A percentile compares a stretch with the other conserved stretches of the same genome.
These are phyloP conservation scores for Drosophila barbarae DNA, from an alignment of 2,888 invertebrate genomes.

Conservation along the genomic window DNA sequence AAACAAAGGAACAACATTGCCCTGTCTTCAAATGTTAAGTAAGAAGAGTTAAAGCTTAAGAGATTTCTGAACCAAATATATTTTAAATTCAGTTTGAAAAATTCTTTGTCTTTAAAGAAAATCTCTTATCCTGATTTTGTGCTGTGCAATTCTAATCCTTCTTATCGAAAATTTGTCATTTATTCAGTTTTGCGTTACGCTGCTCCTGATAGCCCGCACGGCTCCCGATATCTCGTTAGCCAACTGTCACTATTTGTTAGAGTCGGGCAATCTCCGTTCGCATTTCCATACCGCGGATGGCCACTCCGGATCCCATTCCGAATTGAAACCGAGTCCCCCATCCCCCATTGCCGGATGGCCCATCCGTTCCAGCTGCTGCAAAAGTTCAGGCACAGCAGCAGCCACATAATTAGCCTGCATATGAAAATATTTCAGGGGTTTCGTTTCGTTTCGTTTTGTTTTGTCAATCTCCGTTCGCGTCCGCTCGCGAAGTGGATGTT, in stretches of 20 bases:
- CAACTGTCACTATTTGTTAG: slow-evolving; percentile 73
- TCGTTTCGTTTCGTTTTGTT: slow-evolving; percentile 26
- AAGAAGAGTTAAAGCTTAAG: neutral
- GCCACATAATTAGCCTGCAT: slow-evolving; percentile 63
- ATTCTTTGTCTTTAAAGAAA: neutral
- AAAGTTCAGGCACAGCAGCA: slow-evolving; percentile 48
- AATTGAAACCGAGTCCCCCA: neutral
- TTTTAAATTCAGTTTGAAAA: neutral
- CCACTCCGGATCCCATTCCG: slow-evolving; percentile 11
- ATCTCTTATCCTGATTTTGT: neutral
- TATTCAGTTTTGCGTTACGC: slow-evolving; percentile 48
- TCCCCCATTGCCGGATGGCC: neutral
- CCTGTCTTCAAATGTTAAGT: neutral
- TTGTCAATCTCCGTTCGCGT: slow-evolving; percentile 28
- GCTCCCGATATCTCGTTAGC: slow-evolving; percentile 63
- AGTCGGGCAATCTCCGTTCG: slow-evolving; percentile 41
- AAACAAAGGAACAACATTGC: neutral
- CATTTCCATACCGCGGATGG: slow-evolving; percentile 17
- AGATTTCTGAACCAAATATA: neutral
- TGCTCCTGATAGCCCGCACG: slow-evolving; percentile 30
- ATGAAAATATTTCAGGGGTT: slow-evolving; percentile 53
- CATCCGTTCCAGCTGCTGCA: slow-evolving; percentile 62
- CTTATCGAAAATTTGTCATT: slow-evolving; percentile 53
- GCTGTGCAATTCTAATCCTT: slow-evolving; percentile 50
- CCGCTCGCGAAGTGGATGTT: slow-evolving; percentile 16